Base-by-base conservation (phyloP, 1,140 invertebrate genomes). In the Drosophila grimshawi region DNA sequence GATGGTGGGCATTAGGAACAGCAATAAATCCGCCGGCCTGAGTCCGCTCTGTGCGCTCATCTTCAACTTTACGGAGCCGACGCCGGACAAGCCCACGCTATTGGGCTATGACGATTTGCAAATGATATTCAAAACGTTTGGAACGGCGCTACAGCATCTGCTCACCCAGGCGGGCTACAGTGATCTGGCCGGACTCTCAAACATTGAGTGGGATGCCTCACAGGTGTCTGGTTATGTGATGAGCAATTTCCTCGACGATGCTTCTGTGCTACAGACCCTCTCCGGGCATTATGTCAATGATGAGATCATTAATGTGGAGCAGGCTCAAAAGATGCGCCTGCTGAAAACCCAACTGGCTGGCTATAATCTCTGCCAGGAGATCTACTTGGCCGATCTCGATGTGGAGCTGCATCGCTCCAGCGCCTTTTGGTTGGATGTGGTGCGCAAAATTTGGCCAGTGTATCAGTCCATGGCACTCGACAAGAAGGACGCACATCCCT, bases 171-270 rank as follows among this genome's bases (percentile, higher is more conserved):
- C 95, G 0, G 95, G 95, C 3, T 98, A 97, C 86, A 94, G 95
- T n/a, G 97, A 98, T 92, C 94, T 98, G 1, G 94, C 97, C 5
- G 97, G 97, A 2, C 92, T 97, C 2, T 96, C 95, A 1, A 97
- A 97, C 90, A 94, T 98, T 0, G 98, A 99, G 93, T 98, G 97
- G 97, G 98, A 99, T 93, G 96, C 96, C 7, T 95, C 96, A 0
- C 95, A 96, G 86, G 95, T 98, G 0, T 95, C 95, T 48, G 95
- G 96, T 1, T 94, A 97, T 81, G 96, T 98, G 51, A 95, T 99
- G 94, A 94, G 94, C 8, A 95, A 96, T 91, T 98, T 96, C 95
- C 92, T 98, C 0, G 95, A 95, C 74, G 95, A 97, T 86, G 94
- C 95, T 33, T 92, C 94, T 1, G 94, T 95, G 1, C 93, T 98